Evolutionary conservation across 2,888 invertebrate species (phyloP), one percentile per base, ranked within the genome.

Genomic region (Pycnomerus fuliginosus): DNA sequence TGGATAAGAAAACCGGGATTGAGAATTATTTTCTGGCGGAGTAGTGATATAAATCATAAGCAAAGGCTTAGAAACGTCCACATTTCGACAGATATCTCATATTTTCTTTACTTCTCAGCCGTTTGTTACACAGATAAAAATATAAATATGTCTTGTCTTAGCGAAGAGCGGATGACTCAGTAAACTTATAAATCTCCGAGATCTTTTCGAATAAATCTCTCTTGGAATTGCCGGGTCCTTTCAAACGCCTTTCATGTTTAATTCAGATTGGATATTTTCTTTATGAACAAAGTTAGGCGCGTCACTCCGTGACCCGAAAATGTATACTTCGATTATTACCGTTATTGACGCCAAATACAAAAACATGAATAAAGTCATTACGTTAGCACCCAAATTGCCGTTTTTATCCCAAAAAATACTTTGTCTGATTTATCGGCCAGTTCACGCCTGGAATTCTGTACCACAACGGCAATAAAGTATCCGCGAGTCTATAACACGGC

Each of bases 101-200:
- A 67, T 66, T 66, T 67, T 60, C 61, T 55, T 56, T 62, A 61
- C 56, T 63, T 59, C 56, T 60, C 54, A 48, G 53, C 58, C 65
- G 64, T 65, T 65, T 64, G 65, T 65, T 62, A 63, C 52, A 54
- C 56, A 65, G 63, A 68, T 65, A 68, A 67, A 68, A 66, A 68
- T 67, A 68, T 67, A 68, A 67, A 69, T 67, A 68, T 60, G 62
- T 58, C 62, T 64, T 63, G 66, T 64, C 63, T 65, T 61, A 60
- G 56, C 52, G 48, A 50, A 48, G 56, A 50, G 57, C 55, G 61
- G 57, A 58, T 53, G 64, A 64, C 62, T 66, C 62, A 60, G 65
- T 63, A 65, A 68, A 68, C 69, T 67, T 64, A 67, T 67, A 65
- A 67, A 67, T 67, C 65, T 64, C 51, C 35, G 35, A 50, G 61